phyloP scores from a whole-genome alignment of 2,113 vertebrate species.

The Microtus ochrogaster region DNA sequence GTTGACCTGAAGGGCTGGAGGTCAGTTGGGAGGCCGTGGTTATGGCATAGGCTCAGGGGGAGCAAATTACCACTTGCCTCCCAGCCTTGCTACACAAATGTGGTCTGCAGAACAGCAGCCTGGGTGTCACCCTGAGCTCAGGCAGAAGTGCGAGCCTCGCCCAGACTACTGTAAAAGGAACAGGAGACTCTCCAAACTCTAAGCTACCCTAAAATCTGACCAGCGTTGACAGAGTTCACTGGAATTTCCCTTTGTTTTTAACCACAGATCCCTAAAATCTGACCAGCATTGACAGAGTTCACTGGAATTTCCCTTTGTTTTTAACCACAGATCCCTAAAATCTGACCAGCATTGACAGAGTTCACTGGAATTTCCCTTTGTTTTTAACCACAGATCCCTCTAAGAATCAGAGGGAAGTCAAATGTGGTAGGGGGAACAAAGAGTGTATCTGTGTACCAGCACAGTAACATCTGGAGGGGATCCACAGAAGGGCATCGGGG shows the following conservation, averaged over 20 bases:
- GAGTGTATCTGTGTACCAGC: not conserved
- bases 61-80: not conserved
- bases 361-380: not conserved
- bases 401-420: not conserved
- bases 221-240: not conserved
- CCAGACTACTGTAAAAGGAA: not conserved
- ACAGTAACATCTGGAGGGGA: not conserved
- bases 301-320: not conserved
- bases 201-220: not conserved
- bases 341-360: not conserved
- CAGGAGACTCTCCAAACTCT: not conserved
- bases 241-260: not conserved
- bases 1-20: not conserved
- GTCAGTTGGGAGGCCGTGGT: not conserved
- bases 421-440: not conserved
- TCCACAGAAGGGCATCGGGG: not conserved
- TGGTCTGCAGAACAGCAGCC: not conserved
- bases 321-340: not conserved
- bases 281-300: not conserved
- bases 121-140: not conserved
- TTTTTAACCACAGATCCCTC: not conserved
- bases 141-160: not conserved
- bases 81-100: not conserved
- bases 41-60: not conserved
- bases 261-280: not conserved